Evolutionary conservation across 2,113 vertebrate genomes (phyloP), one percentile per base, ranked within the genome.

Genomic region (Lagenorhynchus albirostris): DNA sequence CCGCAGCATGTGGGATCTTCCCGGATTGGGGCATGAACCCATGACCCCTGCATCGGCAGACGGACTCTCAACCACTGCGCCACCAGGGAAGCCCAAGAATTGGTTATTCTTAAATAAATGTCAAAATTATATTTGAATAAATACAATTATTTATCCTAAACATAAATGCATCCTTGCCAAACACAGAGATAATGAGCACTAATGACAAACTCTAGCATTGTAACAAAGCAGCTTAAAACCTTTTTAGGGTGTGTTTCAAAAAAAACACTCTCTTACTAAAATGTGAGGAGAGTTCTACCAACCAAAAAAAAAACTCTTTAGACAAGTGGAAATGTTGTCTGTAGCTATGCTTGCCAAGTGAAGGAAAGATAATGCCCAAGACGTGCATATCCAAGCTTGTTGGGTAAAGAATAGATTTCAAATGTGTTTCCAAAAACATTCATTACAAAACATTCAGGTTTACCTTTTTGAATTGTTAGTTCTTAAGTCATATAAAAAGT

Each of bases 401-500:
- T 98, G 95, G 71, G 90, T 97, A 97, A 62, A 97, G 89, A 89
- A 62, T 65, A 97, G 81, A 98, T 97, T 97, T 97, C 77, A 92
- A 97, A 96, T 96, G 58, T 68, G 44, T 31, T 97, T 97, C 65
- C 8, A 92, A 90, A 98, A 97, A 93, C 55, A 98, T 91, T 96
- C 85, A 93, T 68, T 89, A 58, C 41, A 91, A 94, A 98, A 96
- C 95, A 94, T 63, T 60, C 31, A 96, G 89, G 71, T 96, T 98
- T 98, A 76, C 7, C 13, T 31, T 96, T 96, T 97, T 89, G 38
- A 97, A 97, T 63, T 92, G 91, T 96, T 94, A 95, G 92, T 44
- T 96, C 73, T 96, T 93, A 77, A 95, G 95, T 98, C 98, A 98
- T 82, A 98, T 93, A 79, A 95, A 98, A 97, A 96, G 77, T 97